Conservation (phyloP, 2,888 invertebrate genomes). For the Dorcus hopei region DNA sequence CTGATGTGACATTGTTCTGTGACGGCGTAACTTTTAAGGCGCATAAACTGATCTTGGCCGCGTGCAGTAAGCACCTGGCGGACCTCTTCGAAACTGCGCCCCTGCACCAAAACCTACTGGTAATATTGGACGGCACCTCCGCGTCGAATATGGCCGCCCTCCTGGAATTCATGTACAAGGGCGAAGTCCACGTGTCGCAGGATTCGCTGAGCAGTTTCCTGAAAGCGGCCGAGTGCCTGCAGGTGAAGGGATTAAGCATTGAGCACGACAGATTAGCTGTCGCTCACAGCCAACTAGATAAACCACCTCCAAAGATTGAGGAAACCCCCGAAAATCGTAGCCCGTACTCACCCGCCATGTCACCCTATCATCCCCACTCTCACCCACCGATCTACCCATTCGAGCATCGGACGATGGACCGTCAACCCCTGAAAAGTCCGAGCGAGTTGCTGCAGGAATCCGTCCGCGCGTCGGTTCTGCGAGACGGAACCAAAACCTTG, state of each 20-base stretch:
- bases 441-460: conserved; percentile 61
- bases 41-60: conserved; percentile 86
- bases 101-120: conserved; percentile 74
- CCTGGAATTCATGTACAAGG: conserved; percentile 92
- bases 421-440: conserved; percentile 56
- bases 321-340: conserved; percentile 39
- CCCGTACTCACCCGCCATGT: conserved; percentile 49
- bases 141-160: conserved; percentile 88
- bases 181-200: conserved; percentile 90
- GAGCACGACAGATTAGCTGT: conserved; percentile 67
- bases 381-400: conserved; percentile 46
- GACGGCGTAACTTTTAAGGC: conserved; percentile 92
- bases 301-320: conserved; percentile 34
- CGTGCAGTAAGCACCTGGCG: conserved; percentile 90
- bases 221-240: conserved; percentile 86
- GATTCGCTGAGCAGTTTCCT: conserved; percentile 88
- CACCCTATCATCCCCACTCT: conserved; percentile 46
- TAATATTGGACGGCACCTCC: conserved; percentile 85
- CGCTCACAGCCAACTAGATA: conserved; percentile 50
- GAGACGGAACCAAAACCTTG: conserved; percentile 59
- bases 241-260: conserved; percentile 78
- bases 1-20: conserved; percentile 90
- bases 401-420: conserved; percentile 46
- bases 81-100: conserved; percentile 87
- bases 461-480: conserved; percentile 62